phyloP scores from a whole-genome alignment of 1,140 invertebrate species.

The Lamellibrachia luymesi region DNA sequence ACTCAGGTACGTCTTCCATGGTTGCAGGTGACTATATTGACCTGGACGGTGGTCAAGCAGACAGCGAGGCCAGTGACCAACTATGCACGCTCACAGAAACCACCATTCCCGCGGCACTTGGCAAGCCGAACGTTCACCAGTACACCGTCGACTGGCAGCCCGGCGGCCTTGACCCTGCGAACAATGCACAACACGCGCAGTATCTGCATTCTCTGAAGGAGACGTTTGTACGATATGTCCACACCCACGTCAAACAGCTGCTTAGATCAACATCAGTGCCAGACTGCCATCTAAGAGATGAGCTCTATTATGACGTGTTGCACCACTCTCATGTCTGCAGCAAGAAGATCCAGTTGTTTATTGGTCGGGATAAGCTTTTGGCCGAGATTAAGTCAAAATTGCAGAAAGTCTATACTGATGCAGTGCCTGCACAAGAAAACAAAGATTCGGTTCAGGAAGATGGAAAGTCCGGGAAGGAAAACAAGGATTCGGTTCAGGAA shows the following conservation, averaged over 20 bases:
- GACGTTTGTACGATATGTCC: not conserved
- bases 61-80: not conserved
- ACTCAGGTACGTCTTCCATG: no score
- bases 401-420: not conserved
- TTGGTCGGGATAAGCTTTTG: not conserved
- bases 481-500: not conserved
- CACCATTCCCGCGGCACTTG: not conserved
- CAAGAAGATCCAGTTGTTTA: not conserved
- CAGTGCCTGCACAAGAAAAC: not conserved
- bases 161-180: constrained; percentile 6
- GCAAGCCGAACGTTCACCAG: not conserved
- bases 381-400: not conserved
- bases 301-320: not conserved
- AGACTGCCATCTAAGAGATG: not conserved
- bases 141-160: constrained; percentile 6
- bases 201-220: not conserved
- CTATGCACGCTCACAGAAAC: not conserved
- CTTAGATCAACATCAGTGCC: not conserved
- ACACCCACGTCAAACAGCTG: not conserved
- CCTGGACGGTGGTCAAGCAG: constrained; percentile 7
- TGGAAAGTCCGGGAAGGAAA: not conserved
- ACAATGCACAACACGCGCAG: not conserved
- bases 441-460: not conserved
- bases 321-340: not conserved
- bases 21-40: constrained; percentile 8